A percentile compares a stretch with the other conserved stretches of the same genome.
phyloP scores from a whole-genome alignment of 2,797 vertebrate genomes.

The Eutrigla gurnardus region DNA sequence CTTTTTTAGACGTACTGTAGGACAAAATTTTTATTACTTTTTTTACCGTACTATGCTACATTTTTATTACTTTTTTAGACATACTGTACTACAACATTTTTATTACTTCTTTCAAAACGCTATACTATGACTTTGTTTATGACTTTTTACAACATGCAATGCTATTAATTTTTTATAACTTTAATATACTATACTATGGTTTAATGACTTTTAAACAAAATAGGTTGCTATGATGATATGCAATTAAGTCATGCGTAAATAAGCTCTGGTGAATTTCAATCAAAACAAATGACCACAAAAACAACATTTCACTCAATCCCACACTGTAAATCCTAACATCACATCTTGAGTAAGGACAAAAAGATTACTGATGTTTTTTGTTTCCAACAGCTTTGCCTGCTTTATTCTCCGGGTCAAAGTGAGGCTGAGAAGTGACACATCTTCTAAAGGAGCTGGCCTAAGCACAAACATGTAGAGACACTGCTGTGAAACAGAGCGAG shows the following conservation, averaged over 20 bases:
- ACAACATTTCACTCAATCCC: slow-evolving; percentile 11
- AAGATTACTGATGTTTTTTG: slow-evolving; percentile 45
- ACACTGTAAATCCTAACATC: slow-evolving; percentile 45
- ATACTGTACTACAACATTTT: background rate
- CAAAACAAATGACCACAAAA: slow-evolving; percentile 30
- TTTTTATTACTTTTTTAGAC: too few relatives aligned
- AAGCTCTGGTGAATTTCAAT: slow-evolving; percentile 15
- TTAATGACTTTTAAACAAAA: too few relatives aligned
- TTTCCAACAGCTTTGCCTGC: slow-evolving; percentile 31
- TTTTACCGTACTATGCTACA: too few relatives aligned
- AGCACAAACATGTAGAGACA: slow-evolving; percentile 55
- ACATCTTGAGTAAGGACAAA: slow-evolving; percentile 23
- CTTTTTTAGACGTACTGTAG: background rate
- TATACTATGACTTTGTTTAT: background rate
- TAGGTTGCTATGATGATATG: too few relatives aligned
- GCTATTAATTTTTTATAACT: background rate
- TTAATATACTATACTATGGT: background rate
- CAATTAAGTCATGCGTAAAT: slow-evolving; percentile 19
- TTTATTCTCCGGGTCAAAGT: slow-evolving; percentile 30
- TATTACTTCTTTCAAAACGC: background rate
- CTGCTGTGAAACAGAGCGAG: slow-evolving; percentile 37
- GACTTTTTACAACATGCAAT: background rate
- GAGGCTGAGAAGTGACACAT: slow-evolving; percentile 49
- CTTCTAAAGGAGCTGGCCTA: slow-evolving; percentile 55
- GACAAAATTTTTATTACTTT: background rate